Conservation (phyloP, 2,113 vertebrate genomes). For the Corydoras maculifer region DNA sequence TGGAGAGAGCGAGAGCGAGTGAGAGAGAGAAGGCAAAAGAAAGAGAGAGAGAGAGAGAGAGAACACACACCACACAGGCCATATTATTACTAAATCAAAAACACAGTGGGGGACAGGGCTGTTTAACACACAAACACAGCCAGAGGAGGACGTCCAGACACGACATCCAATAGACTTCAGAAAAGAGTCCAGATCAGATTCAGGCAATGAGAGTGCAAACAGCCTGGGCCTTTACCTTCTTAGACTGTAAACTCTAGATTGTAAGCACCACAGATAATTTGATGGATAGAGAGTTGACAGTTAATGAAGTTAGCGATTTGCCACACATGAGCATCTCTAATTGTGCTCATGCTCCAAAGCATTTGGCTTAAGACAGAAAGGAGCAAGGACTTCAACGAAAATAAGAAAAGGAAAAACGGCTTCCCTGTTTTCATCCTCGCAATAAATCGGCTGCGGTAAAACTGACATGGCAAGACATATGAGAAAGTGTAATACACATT, state of each 20-base stretch:
- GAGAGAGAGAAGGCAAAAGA: no score
- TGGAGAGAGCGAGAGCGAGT: conserved; percentile 53
- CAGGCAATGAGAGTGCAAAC: conserved; percentile 12
- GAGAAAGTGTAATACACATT: conserved; percentile 27
- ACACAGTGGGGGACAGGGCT: conserved; percentile 31
- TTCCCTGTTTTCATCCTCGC: conserved; percentile 39
- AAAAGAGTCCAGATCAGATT: conserved; percentile 23
- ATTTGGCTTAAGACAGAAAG: conserved; percentile 28
- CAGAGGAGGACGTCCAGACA: conserved; percentile 34
- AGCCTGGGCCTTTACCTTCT: not conserved
- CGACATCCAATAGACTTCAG: conserved; percentile 14
- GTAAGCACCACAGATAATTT: conserved; percentile 21
- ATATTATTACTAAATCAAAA: conserved; percentile 43
- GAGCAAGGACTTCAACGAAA: conserved; percentile 18
- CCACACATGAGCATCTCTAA: conserved; percentile 33
- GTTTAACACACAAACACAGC: conserved; percentile 35
- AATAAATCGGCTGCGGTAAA: conserved; percentile 36
- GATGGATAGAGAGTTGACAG: conserved; percentile 40
- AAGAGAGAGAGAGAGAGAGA: no score
- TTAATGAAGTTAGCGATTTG: conserved; percentile 14
- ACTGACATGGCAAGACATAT: conserved; percentile 33
- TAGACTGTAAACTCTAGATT: conserved; percentile 20
- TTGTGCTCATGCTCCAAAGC: conserved; percentile 30
- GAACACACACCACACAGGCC: conserved; percentile 26
- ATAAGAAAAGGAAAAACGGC: conserved; percentile 25